Base-by-base conservation (phyloP, 2,113 vertebrate species). In the Percina caprodes region DNA sequence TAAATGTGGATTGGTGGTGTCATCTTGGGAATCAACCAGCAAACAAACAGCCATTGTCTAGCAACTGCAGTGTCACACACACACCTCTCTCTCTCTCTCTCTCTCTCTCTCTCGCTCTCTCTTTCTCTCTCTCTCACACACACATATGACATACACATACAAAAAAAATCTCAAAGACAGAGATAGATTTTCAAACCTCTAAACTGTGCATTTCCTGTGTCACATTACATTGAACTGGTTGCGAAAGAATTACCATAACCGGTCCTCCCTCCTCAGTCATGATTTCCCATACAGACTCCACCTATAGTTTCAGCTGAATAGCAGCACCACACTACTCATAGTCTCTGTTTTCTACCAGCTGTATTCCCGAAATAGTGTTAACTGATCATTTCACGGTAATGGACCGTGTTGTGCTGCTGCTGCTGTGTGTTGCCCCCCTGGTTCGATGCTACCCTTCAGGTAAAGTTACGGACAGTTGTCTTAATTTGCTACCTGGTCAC, bases 371-470 rank as follows among this genome's bases (percentile, higher is more conserved):
- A 3, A 42, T 9, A 62, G 26, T 0, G 6, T 13, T 35, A 48
- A 24, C 19, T 19, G 2, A 24, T 58, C 23, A 24, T 30, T 73
- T 35, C 13, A 33, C 7, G 24, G 19, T 10, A n/a, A 91, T 89
- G 87, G 56, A 74, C 3, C 11, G 10, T 13, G 4, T 54, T 48
- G 4, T 70, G 46, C 48, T 76, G 12, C 30, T 92, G 16, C 30
- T 92, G 16, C 3, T 81, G 3, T 72, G 30, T 18, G 48, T 74
- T 30, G 33, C 30, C 21, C 75, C 79, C 0, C 19, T 61, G n/a
- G 85, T 70, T 24, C 7, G 18, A 3, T n/a, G 88, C 46, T 94
- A 78, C 54, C 6, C 60, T 1, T 74, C 48, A 6, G 94, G 94
- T 21, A 0, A 0, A 1, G 88, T 94, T 9, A 24, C 4, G 1